Percentiles rank a stretch among this genome's conserved stretches.
Evolutionary conservation across 2,888 invertebrate genomes (phyloP).

Genomic region (Bruchidius siliquastri): DNA sequence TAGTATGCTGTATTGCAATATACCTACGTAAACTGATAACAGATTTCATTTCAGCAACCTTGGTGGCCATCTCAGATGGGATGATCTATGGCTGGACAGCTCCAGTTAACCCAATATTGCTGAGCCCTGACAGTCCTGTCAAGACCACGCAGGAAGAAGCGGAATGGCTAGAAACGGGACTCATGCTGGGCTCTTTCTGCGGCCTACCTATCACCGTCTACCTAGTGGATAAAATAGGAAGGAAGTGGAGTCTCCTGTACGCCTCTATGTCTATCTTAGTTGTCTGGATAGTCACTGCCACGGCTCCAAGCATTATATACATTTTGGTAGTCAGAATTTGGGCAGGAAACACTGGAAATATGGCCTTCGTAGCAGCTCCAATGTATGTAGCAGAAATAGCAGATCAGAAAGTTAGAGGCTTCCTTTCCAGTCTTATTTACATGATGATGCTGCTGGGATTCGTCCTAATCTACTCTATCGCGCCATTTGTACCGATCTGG

Average conservation of each 20-base stretch:
- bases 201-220: conserved; percentile 41
- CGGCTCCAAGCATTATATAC: conserved; percentile 35
- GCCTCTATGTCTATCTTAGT: conserved; percentile 38
- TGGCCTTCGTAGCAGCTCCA: conserved; percentile 44
- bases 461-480: conserved; percentile 41
- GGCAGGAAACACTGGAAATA: conserved; percentile 42
- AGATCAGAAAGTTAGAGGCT: conserved; percentile 44
- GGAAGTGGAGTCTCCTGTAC: conserved; percentile 40
- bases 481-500: conserved; percentile 32
- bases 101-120: conserved; percentile 39
- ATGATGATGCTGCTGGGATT: conserved; percentile 44
- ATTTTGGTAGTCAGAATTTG: conserved; percentile 40
- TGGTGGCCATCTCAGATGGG: conserved; percentile 44
- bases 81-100: conserved; percentile 48
- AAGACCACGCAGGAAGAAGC: conserved; percentile 30
- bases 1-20: too few species aligned
- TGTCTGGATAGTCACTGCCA: conserved; percentile 41
- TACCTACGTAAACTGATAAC: too few species aligned
- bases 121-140: conserved; percentile 35
- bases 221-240: conserved; percentile 37
- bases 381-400: conserved; percentile 47
- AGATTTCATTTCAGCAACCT: conserved; percentile 35
- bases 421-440: conserved; percentile 42
- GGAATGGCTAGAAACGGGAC: conserved; percentile 35
- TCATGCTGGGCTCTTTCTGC: conserved; percentile 34